Evolutionary conservation across 1,140 invertebrate genomes (phyloP).

Genomic region (Drosophila sproati): DNA sequence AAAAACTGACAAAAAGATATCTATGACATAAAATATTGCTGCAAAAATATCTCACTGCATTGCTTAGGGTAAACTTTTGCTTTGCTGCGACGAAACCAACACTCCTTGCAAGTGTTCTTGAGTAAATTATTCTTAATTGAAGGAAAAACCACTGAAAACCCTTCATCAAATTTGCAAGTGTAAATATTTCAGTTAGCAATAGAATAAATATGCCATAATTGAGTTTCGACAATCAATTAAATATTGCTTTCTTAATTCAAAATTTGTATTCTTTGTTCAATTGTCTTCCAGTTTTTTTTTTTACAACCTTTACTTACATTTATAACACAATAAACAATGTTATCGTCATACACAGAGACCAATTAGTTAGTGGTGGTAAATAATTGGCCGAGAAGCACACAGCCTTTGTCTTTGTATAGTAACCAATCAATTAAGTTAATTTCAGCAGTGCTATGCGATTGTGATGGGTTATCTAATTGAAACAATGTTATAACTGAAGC

Average conservation of each 20-base stretch:
- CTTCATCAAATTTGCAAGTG: not conserved
- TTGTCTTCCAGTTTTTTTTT: not conserved
- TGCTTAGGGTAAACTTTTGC: slow-evolving; percentile 67
- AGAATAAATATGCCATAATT: too few relatives aligned
- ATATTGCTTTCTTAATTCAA: too few relatives aligned
- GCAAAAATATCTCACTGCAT: slow-evolving; percentile 70
- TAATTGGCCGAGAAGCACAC: too few relatives aligned
- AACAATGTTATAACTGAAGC: slow-evolving; percentile 21
- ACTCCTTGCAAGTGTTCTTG: slow-evolving; percentile 34
- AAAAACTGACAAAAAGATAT: slow-evolving; percentile 46
- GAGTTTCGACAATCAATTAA: too few relatives aligned
- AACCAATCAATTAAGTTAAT: slow-evolving; percentile 13
- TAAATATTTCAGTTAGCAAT: not conserved
- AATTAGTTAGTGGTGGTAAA: too few relatives aligned
- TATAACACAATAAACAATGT: too few relatives aligned
- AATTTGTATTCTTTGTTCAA: too few relatives aligned
- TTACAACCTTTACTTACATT: too few relatives aligned
- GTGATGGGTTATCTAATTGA: slow-evolving; percentile 1
- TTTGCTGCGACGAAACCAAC: slow-evolving; percentile 35
- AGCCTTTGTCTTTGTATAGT: not conserved
- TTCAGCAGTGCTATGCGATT: not conserved
- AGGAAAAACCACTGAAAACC: not conserved
- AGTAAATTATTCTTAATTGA: slow-evolving; percentile 11
- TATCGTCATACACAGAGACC: too few relatives aligned
- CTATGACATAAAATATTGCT: slow-evolving; percentile 60